Conservation (phyloP, 2,113 vertebrate species). For the Dissostichus mawsoni region DNA sequence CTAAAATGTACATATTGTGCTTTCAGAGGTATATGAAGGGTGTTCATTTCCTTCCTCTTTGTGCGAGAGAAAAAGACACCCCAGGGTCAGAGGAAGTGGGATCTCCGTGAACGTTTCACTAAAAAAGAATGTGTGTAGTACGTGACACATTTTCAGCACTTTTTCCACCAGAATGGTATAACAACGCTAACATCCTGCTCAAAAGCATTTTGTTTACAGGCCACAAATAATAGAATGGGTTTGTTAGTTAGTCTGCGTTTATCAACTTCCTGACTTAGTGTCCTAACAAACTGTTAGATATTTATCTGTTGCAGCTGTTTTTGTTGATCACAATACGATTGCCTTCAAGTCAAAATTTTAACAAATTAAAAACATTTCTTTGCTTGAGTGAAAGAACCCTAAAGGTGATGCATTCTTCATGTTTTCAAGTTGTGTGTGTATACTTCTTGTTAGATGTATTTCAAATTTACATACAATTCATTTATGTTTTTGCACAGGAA, state of each 20-base stretch:
- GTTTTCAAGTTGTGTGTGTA: not conserved
- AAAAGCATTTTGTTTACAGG: slow-evolving; percentile 33
- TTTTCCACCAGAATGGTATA: not conserved
- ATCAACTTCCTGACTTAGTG: slow-evolving; percentile 32
- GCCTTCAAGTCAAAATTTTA: not conserved
- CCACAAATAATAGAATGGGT: slow-evolving; percentile 6
- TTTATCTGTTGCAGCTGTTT: slow-evolving; percentile 47
- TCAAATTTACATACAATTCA: not conserved
- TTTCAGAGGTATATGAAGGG: not conserved
- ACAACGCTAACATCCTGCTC: slow-evolving; percentile 54
- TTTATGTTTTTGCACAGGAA: not conserved
- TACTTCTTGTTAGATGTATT: not conserved
- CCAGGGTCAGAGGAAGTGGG: slow-evolving; percentile 26
- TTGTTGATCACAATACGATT: not conserved
- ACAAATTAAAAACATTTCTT: not conserved
- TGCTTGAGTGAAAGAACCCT: not conserved
- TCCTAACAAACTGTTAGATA: slow-evolving; percentile 30
- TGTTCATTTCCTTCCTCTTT: not conserved
- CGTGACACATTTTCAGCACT: not conserved
- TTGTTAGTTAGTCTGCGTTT: slow-evolving; percentile 4
- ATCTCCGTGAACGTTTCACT: not conserved
- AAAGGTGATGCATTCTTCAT: not conserved
- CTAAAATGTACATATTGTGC: not conserved
- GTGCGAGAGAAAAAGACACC: not conserved
- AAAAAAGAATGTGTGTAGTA: not conserved